These are phyloP conservation scores for Meteorus sp. DNA, from an alignment of 1,140 invertebrate genomes.

Conservation along the genomic window DNA sequence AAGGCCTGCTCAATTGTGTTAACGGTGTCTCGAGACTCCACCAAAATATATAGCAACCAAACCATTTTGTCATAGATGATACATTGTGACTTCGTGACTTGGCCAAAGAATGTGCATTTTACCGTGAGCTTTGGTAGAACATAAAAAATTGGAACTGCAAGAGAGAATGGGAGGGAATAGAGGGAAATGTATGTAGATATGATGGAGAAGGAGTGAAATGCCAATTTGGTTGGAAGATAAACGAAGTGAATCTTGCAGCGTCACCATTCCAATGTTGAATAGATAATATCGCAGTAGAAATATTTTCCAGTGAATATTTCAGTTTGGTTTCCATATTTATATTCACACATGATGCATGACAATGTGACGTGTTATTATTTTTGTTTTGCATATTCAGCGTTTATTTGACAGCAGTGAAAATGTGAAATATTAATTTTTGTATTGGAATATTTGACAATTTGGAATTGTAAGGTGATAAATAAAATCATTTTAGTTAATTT, in stretches of 20 bases:
- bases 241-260: constrained; percentile 18
- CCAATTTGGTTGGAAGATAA: constrained; percentile 43
- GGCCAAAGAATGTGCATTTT: constrained; percentile 31
- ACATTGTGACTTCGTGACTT: constrained; percentile 36
- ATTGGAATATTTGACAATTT: too few relatives aligned
- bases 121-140: too few relatives aligned
- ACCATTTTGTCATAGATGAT: constrained; percentile 35
- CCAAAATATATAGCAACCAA: background rate
- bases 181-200: too few relatives aligned
- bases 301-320: background rate
- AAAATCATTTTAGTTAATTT: too few relatives aligned
- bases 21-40: constrained; percentile 24
- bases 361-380: constrained; percentile 10
- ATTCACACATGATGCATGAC: background rate
- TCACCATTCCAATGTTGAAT: background rate
- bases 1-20: constrained; percentile 36
- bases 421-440: too few relatives aligned
- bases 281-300: background rate
- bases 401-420: too few relatives aligned
- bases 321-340: too few relatives aligned
- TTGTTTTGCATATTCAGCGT: constrained; percentile 3
- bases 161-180: background rate
- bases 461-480: too few relatives aligned
- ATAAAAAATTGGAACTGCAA: too few relatives aligned
- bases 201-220: background rate